Percentiles rank a stretch among this genome's conserved stretches.
Conservation (phyloP, 2,113 vertebrate genomes). For the Pseudorhombus dupliciocellatus region DNA sequence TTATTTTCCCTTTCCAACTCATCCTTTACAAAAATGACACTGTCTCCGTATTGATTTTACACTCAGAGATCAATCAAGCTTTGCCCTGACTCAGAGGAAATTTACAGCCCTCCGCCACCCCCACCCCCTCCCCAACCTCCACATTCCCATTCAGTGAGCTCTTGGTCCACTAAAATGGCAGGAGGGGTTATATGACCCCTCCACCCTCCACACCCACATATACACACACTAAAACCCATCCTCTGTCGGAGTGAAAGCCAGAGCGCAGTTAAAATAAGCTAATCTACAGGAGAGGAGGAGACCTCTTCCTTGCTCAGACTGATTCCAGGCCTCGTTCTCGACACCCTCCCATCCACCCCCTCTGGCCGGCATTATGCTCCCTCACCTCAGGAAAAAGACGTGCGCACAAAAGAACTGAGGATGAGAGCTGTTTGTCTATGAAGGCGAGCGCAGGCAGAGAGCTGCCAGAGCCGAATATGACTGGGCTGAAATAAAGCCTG, state of each 20-base stretch:
- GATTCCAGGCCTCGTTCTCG: constrained; percentile 78
- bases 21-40: constrained; percentile 99
- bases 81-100: constrained; percentile 97
- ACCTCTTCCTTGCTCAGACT: constrained; percentile 89
- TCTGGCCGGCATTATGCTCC: constrained; percentile 74
- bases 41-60: constrained; percentile 99
- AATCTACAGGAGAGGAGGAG: constrained; percentile 87
- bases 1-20: constrained; percentile 96
- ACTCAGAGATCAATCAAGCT: constrained; percentile 99
- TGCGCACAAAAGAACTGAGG: constrained; percentile 58
- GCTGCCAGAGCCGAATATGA: constrained; percentile 48
- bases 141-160: constrained; percentile 57
- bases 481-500: constrained; percentile 49
- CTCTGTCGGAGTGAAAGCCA: constrained; percentile 81
- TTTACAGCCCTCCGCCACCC: constrained; percentile 81
- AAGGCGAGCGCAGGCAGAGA: constrained; percentile 29
- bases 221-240: constrained; percentile 36
- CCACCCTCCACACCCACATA: constrained; percentile 29
- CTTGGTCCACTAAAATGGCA: constrained; percentile 56
- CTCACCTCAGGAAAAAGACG: constrained; percentile 52
- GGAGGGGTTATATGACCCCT: constrained; percentile 46
- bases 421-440: constrained; percentile 60
- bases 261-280: constrained; percentile 94
- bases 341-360: constrained; percentile 74
- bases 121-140: constrained; percentile 37